Evolutionary conservation across 1,140 invertebrate species (phyloP).

Genomic region (Lordiphosa collinella): DNA sequence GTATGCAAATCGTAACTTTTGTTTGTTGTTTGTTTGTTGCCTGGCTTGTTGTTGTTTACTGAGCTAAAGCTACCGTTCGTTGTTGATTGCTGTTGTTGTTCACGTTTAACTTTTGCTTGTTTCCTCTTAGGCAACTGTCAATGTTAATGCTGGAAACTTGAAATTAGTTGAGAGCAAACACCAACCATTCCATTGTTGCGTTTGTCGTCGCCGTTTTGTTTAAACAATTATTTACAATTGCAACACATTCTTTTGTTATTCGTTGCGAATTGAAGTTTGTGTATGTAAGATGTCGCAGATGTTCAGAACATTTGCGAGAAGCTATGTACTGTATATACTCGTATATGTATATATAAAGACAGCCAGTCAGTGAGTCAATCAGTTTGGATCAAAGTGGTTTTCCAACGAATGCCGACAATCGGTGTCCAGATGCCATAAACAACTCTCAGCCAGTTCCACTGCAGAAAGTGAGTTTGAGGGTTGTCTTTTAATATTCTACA

Average conservation of each 20-base stretch:
- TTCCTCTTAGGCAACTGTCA: constrained; percentile 56
- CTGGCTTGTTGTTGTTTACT: constrained; percentile 8
- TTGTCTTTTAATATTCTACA: too few species aligned
- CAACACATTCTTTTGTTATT: constrained; percentile 70
- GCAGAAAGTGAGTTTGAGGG: too few species aligned
- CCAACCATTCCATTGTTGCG: background rate
- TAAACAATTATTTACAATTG: constrained; percentile 74
- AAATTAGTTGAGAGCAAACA: constrained; percentile 15
- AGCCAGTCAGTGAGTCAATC: too few species aligned
- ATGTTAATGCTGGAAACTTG: constrained; percentile 66
- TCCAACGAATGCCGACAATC: too few species aligned
- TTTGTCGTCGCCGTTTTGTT: constrained; percentile 52
- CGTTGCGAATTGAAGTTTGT: constrained; percentile 39
- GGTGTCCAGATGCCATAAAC: too few species aligned
- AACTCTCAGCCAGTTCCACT: too few species aligned
- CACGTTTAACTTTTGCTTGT: constrained; percentile 49
- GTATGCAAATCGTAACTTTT: too few species aligned
- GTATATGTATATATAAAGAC: too few species aligned
- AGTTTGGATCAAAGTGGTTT: too few species aligned
- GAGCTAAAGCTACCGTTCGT: constrained; percentile 9
- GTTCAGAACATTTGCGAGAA: constrained; percentile 13
- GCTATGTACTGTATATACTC: too few species aligned
- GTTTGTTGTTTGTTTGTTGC: background rate
- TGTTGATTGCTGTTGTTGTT: constrained; percentile 40
- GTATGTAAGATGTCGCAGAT: constrained; percentile 45